Conservation (phyloP, 1,140 invertebrate species). For the Drosophila ogumai region DNA sequence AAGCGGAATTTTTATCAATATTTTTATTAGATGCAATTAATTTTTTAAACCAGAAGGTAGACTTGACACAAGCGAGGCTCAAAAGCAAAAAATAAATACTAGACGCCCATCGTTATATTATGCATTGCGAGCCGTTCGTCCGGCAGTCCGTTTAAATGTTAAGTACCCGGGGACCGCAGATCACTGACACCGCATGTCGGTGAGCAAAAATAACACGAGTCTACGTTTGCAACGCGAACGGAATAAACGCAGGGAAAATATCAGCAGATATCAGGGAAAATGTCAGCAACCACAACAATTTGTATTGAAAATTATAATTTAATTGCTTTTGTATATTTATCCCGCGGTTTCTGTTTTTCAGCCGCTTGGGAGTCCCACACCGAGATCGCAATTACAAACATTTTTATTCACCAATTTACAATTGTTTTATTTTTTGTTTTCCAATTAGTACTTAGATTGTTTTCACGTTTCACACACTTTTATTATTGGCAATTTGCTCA, state of each 20-base stretch:
- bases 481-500: constrained; percentile 40
- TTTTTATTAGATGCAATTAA: background rate
- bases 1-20: constrained; percentile 5
- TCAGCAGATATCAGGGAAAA: constrained; percentile 40
- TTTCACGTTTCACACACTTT: constrained; percentile 52
- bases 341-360: constrained; percentile 31
- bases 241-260: constrained; percentile 34
- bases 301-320: constrained; percentile 47
- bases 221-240: constrained; percentile 6
- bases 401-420: constrained; percentile 54
- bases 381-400: constrained; percentile 47
- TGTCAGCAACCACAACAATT: constrained; percentile 43
- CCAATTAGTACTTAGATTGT: constrained; percentile 15
- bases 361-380: constrained; percentile 18
- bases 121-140: background rate
- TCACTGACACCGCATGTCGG: constrained; percentile 34
- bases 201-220: constrained; percentile 13
- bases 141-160: constrained; percentile 8
- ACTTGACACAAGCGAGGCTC: background rate
- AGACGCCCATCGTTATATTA: constrained; percentile 9
- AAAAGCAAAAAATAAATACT: background rate
- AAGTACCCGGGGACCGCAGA: constrained; percentile 29
- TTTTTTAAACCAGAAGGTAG: background rate
- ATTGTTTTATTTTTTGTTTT: constrained; percentile 36
- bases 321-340: constrained; percentile 41